Evolutionary conservation across 92 coral and sea anemone genomes (phyloP), one percentile per base, ranked within the genome.

Genomic region (Porites cylindrica): DNA sequence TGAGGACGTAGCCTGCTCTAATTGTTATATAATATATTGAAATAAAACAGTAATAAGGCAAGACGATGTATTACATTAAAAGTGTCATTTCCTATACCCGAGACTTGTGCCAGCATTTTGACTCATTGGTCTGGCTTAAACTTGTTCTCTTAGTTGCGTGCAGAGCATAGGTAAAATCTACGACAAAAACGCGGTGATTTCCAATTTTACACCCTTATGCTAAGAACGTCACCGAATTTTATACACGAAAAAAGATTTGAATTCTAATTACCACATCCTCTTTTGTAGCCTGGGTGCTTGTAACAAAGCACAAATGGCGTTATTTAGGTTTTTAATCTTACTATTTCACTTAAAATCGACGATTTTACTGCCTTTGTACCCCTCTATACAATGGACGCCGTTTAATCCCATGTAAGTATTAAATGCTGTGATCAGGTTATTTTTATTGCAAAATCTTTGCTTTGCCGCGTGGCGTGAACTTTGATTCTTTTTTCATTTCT

Each of bases 341-440:
- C 66, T 54, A 6, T 11, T 76, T 13, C 51, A 76, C 4, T 58
- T 58, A 1, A 1, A 7, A 59, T 54, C 59, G 18, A 14, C 80
- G 51, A 16, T 17, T 54, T 54, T 66, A 3, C 23, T 6, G 5
- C 51, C 43, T 2, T 62, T 89, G 69, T 83, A 89, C 50, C 95
- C 93, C 13, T 88, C 93, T 51, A 64, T 92, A 16, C 91, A 89
- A 20, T 90, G 95, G 95, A 81, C 93, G n/a, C 86, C 89, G 52
- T 63, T 81, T 26, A 92, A 90, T 70, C 87, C 90, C 18, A 78
- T 86, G 95, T 92, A 78, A 92, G 95, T 92, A 53, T 29, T 29
- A 29, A 54, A 54, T 38, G 47, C 32, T 29, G 32, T 1, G 32
- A 29, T 29, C 3, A 29, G 32, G 32, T 29, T 11, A 53, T 53